Evolutionary conservation across 2,113 vertebrate genomes (phyloP).

Genomic region (Scomber colias): DNA sequence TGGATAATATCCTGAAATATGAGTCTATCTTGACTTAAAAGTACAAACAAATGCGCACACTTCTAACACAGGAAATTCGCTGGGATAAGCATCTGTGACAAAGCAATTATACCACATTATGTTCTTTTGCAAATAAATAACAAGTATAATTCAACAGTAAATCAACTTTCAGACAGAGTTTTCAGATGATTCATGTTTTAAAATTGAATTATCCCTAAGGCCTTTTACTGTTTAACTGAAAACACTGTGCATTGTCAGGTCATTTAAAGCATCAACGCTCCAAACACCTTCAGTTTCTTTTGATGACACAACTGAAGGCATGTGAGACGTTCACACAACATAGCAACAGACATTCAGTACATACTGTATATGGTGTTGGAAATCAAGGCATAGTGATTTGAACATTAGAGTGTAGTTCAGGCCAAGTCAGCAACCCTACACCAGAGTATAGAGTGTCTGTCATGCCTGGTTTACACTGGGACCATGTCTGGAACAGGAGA

Average conservation of each 20-base stretch:
- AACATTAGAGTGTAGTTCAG: slow-evolving; percentile 55
- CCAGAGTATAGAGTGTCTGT: slow-evolving; percentile 63
- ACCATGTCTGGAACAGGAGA: slow-evolving; percentile 75
- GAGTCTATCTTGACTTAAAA: slow-evolving; percentile 61
- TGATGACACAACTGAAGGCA: neutral
- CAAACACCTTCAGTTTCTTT: slow-evolving; percentile 11
- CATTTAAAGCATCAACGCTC: slow-evolving; percentile 20
- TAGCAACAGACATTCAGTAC: slow-evolving; percentile 1
- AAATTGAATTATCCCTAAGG: slow-evolving; percentile 15
- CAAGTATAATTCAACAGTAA: slow-evolving; percentile 32
- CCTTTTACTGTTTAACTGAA: neutral
- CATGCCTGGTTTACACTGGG: slow-evolving; percentile 75
- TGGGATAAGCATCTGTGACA: slow-evolving; percentile 52
- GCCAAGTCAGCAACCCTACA: slow-evolving; percentile 68
- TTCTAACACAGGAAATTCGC: slow-evolving; percentile 66
- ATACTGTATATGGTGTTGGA: slow-evolving; percentile 15
- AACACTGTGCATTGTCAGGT: neutral
- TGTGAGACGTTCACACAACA: neutral
- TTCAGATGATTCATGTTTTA: neutral
- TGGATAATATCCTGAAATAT: slow-evolving; percentile 52
- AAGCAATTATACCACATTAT: slow-evolving; percentile 67
- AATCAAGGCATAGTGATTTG: slow-evolving; percentile 76
- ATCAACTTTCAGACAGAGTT: slow-evolving; percentile 12
- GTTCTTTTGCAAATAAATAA: slow-evolving; percentile 37
- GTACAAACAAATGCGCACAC: slow-evolving; percentile 47